Evolutionary conservation across 2,888 invertebrate species (phyloP).

Genomic region (Acanthosepion esculentum): DNA sequence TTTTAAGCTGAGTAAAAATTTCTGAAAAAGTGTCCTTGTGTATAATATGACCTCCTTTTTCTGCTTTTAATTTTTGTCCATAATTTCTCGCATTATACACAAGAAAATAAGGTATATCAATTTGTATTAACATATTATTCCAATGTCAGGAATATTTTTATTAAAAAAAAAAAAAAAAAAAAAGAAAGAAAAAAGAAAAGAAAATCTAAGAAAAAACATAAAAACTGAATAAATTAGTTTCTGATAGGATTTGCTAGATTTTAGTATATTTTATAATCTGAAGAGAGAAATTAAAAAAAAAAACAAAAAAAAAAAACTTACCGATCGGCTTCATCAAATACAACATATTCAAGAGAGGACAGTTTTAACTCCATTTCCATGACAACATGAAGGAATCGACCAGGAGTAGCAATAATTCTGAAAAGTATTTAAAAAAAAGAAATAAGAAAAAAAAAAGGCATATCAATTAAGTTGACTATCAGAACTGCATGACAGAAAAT

Average conservation of each 20-base stretch:
- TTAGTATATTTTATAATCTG: neutral
- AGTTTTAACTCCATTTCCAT: conserved; percentile 98
- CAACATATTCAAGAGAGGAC: conserved; percentile 89
- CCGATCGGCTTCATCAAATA: conserved; percentile 98
- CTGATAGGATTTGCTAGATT: neutral
- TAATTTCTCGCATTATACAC: no score
- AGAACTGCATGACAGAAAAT: neutral
- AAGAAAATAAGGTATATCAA: no score
- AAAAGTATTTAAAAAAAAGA: conserved; percentile 48
- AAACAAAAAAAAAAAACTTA: conserved; percentile 57
- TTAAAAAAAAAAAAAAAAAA: neutral
- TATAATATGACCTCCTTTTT: no score
- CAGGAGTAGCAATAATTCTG: conserved; percentile 94
- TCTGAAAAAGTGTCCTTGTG: no score
- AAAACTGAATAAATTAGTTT: no score
- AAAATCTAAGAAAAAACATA: no score
- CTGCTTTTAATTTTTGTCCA: no score
- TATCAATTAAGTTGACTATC: neutral
- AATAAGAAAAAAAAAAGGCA: neutral
- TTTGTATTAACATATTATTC: no score
- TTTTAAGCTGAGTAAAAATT: no score
- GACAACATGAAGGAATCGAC: conserved; percentile 94
- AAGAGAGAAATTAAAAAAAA: neutral
- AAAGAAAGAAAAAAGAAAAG: no score
- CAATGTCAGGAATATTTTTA: neutral